phyloP scores from a whole-genome alignment of 2,113 vertebrate species.

The Apus apus region DNA sequence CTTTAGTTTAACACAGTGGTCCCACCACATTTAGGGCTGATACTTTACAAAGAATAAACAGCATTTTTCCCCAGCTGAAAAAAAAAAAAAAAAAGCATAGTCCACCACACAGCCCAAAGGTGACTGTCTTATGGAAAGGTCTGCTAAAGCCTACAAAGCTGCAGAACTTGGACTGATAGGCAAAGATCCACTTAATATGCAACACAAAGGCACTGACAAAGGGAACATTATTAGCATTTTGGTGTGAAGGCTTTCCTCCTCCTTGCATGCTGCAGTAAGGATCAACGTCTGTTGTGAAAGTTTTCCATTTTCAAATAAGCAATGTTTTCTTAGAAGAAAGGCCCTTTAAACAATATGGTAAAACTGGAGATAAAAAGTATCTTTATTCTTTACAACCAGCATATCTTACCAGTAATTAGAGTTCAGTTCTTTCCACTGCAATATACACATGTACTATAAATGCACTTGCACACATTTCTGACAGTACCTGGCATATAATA shows the following conservation, averaged over 20 bases:
- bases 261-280: constrained; percentile 5
- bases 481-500: neutral
- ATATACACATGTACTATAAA: neutral
- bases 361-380: neutral
- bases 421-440: neutral
- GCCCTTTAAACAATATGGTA: neutral
- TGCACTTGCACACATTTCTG: neutral
- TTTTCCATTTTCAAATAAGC: neutral
- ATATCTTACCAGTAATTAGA: neutral
- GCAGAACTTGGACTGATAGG: neutral
- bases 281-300: constrained; percentile 27
- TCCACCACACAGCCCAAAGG: neutral
- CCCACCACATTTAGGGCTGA: neutral
- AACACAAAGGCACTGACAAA: neutral
- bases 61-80: neutral
- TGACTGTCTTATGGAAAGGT: neutral
- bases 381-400: neutral
- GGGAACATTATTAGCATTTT: constrained; percentile 3
- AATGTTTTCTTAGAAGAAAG: neutral
- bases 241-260: constrained; percentile 9
- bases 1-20: neutral
- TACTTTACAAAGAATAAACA: neutral
- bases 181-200: neutral
- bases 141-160: neutral
- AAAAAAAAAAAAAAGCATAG: neutral